Conservation (phyloP, 2,113 vertebrate species). For the Falcunculus frontatus region DNA sequence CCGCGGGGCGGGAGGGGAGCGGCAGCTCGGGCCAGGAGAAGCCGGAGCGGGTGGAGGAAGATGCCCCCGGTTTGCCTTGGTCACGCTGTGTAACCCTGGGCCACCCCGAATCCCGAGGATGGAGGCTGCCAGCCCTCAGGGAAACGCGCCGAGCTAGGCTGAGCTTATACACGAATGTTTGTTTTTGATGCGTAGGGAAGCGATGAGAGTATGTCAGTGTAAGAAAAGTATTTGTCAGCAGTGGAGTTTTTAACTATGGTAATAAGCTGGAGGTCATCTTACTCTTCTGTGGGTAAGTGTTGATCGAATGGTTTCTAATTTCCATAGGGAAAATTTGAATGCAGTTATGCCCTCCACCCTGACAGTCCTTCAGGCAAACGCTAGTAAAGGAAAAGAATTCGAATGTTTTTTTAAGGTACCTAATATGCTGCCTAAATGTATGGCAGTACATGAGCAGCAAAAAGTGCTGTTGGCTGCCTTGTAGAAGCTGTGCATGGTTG, state of each 20-base stretch:
- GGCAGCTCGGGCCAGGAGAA: not conserved
- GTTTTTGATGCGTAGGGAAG: not conserved
- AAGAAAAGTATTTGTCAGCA: not conserved
- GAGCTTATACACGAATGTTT: not conserved
- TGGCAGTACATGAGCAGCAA: not conserved
- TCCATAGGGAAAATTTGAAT: rapidly evolving
- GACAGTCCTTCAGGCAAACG: not conserved
- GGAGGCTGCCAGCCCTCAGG: not conserved
- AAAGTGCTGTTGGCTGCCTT: no score
- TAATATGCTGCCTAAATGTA: not conserved
- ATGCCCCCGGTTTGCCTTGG: not conserved
- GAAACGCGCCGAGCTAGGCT: no score
- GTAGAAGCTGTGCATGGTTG: not conserved
- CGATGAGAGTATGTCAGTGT: not conserved
- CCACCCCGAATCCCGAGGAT: rapidly evolving
- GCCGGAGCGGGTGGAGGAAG: no score
- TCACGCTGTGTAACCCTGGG: no score
- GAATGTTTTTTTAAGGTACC: rapidly evolving
- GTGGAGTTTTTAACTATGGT: not conserved
- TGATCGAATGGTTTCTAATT: not conserved
- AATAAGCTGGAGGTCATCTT: not conserved
- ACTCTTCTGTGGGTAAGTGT: not conserved
- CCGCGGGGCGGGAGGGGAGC: not conserved
- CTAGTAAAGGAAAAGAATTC: not conserved
- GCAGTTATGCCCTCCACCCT: not conserved